phyloP scores from a whole-genome alignment of 2,888 invertebrate genomes.

The Hymenopus coronatus region DNA sequence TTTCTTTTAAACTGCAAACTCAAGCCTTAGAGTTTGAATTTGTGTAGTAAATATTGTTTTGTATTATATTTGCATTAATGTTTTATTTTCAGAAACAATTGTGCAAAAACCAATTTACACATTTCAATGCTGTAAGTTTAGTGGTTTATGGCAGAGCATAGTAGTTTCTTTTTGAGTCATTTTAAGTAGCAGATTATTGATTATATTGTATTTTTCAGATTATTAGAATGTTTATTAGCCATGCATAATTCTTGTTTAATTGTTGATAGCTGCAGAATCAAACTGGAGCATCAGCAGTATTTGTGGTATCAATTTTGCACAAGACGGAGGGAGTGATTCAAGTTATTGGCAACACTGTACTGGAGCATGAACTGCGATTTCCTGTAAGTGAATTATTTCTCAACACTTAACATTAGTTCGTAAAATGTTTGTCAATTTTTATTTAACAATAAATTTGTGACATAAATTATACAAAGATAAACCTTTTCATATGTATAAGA shows the following conservation, averaged over 20 bases:
- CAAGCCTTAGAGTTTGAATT: too few relatives aligned
- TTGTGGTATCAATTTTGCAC: constrained; percentile 54
- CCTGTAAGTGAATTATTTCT: constrained; percentile 46
- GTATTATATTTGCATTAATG: too few relatives aligned
- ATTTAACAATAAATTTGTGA: not conserved
- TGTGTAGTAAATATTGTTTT: too few relatives aligned
- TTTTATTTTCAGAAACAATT: too few relatives aligned
- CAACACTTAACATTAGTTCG: not conserved
- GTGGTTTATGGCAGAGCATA: too few relatives aligned
- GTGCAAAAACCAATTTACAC: too few relatives aligned
- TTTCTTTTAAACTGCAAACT: too few relatives aligned
- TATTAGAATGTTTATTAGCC: too few relatives aligned
- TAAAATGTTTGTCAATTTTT: not conserved
- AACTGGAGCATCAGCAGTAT: constrained; percentile 54
- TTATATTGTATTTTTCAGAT: not conserved
- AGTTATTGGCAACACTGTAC: constrained; percentile 52
- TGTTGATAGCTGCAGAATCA: constrained; percentile 46
- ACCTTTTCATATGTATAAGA: too few relatives aligned
- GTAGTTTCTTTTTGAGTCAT: too few relatives aligned
- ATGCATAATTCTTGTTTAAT: not conserved
- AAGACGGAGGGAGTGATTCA: constrained; percentile 58
- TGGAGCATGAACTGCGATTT: constrained; percentile 54
- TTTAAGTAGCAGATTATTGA: too few relatives aligned
- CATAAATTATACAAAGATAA: not conserved
- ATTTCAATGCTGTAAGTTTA: too few relatives aligned